phyloP scores from a whole-genome alignment of 2,113 vertebrate genomes.

The Ariopsis seemanni region DNA sequence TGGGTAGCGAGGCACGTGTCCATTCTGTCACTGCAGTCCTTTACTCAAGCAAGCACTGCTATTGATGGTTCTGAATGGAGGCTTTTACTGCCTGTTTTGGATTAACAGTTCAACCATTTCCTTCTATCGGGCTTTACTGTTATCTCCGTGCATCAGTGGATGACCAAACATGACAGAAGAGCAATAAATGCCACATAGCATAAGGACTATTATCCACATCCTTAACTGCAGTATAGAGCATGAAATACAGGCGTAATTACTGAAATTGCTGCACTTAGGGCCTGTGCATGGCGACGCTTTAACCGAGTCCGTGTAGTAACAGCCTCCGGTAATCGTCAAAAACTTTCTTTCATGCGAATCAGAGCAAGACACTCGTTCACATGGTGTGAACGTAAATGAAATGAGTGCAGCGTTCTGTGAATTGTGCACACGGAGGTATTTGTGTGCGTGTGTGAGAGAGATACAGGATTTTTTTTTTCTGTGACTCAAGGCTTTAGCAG shows the following conservation, averaged over 20 bases:
- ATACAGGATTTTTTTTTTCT: neutral
- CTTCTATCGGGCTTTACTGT: neutral
- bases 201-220: neutral
- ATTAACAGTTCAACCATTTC: constrained; percentile 21
- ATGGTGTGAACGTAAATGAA: neutral
- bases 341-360: neutral
- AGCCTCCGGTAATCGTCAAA: neutral
- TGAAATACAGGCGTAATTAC: neutral
- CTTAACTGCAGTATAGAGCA: neutral
- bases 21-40: constrained; percentile 6
- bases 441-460: neutral
- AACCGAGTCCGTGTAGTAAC: neutral
- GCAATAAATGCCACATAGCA: neutral
- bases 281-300: neutral
- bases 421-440: neutral
- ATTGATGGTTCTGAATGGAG: constrained; percentile 17
- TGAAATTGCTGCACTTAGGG: neutral
- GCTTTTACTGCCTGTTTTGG: constrained; percentile 26
- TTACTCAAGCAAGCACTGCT: neutral
- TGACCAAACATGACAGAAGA: neutral
- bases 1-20: constrained; percentile 54
- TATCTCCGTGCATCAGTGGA: neutral
- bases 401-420: neutral
- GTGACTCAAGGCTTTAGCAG: neutral
- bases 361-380: neutral